These are phyloP conservation scores for Prunella himalayana DNA, from an alignment of 2,113 vertebrate species.

Conservation along the genomic window DNA sequence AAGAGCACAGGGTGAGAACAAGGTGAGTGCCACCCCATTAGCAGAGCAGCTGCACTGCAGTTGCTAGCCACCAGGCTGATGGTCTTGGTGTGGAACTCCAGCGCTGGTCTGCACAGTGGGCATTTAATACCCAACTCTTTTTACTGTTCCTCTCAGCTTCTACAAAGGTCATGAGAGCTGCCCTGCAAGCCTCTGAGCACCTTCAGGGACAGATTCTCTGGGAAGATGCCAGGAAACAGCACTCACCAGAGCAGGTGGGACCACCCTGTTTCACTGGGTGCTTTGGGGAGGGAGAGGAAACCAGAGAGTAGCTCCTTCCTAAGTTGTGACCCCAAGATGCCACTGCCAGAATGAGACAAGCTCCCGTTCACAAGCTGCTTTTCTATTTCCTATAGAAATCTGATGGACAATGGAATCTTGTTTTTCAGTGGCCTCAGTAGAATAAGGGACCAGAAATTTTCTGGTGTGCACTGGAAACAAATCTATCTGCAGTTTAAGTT, in stretches of 20 bases:
- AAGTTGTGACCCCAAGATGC: neutral
- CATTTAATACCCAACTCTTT: neutral
- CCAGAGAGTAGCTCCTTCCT: neutral
- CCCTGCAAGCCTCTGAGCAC: neutral
- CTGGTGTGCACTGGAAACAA: neutral
- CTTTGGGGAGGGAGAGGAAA: neutral
- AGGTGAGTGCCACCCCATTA: neutral
- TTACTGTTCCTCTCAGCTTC: neutral
- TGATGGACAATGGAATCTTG: neutral
- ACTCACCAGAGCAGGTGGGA: neutral
- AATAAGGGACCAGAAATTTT: neutral
- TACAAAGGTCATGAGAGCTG: neutral
- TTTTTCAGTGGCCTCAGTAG: neutral
- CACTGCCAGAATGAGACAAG: neutral
- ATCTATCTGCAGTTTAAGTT: neutral
- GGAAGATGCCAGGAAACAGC: neutral
- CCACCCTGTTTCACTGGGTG: neutral
- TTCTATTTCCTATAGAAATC: neutral
- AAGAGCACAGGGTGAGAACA: neutral
- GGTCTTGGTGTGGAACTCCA: fast-evolving
- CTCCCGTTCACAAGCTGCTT: neutral
- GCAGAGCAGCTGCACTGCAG: neutral
- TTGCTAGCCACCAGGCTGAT: neutral
- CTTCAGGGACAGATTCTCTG: neutral
- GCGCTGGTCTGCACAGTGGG: neutral